Evolutionary conservation across 2,888 invertebrate genomes (phyloP).

Genomic region (Podotricha telesiphe): DNA sequence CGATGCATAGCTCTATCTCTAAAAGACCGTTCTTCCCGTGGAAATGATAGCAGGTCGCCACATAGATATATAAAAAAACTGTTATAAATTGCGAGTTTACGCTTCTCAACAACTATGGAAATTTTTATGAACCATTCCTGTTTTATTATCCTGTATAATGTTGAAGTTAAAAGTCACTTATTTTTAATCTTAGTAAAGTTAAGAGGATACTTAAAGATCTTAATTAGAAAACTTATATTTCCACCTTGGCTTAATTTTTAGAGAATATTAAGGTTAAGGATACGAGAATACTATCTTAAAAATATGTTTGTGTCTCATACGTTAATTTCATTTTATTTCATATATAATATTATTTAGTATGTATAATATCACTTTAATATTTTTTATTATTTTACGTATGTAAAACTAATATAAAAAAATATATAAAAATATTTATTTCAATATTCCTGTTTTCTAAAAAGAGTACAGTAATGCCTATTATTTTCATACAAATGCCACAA

Average conservation of each 20-base stretch:
- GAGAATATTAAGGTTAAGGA: neutral
- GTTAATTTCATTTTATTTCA: no score
- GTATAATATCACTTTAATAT: no score
- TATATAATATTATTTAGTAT: no score
- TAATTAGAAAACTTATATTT: conserved; percentile 18
- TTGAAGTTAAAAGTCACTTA: conserved; percentile 60
- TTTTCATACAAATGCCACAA: conserved; percentile 32
- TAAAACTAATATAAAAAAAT: no score
- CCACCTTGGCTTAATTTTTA: conserved; percentile 5
- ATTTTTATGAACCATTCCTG: conserved; percentile 66
- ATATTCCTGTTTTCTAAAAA: neutral
- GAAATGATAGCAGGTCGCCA: neutral
- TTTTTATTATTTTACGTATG: no score
- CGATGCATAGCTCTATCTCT: no score
- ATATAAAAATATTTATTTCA: no score
- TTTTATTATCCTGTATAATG: conserved; percentile 64
- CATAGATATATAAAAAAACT: neutral
- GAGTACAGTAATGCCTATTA: conserved; percentile 24
- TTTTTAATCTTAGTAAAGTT: conserved; percentile 23
- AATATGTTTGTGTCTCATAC: no score
- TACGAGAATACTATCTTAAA: neutral
- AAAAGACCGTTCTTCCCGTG: no score
- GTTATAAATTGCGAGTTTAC: neutral
- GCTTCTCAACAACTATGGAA: conserved; percentile 11
- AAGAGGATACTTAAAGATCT: conserved; percentile 19